These are phyloP conservation scores for Helicoverpa zea DNA, from an alignment of 1,140 invertebrate genomes.

Conservation along the genomic window DNA sequence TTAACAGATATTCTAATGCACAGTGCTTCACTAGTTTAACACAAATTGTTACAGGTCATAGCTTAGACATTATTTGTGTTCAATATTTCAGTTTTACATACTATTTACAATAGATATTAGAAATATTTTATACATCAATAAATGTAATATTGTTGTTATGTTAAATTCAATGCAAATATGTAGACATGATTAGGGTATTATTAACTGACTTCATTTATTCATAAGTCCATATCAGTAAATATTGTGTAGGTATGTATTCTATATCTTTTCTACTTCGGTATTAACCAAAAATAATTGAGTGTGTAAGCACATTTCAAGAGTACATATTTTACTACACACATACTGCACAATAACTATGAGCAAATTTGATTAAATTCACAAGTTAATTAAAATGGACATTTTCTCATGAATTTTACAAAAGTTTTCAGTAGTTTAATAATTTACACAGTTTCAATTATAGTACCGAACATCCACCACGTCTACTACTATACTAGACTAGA, in stretches of 20 bases:
- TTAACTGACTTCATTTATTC: background rate
- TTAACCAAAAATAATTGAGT: background rate
- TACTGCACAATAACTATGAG: conserved; percentile 24
- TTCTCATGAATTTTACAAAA: conserved; percentile 43
- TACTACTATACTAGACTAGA: conserved; percentile 46
- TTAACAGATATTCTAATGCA: conserved; percentile 33
- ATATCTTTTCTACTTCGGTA: background rate
- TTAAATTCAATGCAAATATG: conserved; percentile 5
- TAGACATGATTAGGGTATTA: conserved; percentile 11
- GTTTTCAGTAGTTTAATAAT: background rate
- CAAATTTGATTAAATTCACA: conserved; percentile 39
- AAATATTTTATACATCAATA: conserved; percentile 45
- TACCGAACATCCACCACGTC: conserved; percentile 31
- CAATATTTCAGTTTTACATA: conserved; percentile 39
- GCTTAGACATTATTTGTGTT: conserved; percentile 32
- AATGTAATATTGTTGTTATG: conserved; percentile 15
- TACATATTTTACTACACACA: conserved; percentile 25
- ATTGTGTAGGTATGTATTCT: background rate
- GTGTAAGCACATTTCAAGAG: conserved; percentile 3
- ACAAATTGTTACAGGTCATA: conserved; percentile 14
- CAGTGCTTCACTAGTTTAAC: conserved; percentile 34
- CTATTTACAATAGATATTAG: conserved; percentile 48
- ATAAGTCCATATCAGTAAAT: conserved; percentile 1
- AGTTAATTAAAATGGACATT: conserved; percentile 40
- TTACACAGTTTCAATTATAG: conserved; percentile 33